Conservation (phyloP, 2,113 vertebrate genomes). For the Tragulus kanchil region DNA sequence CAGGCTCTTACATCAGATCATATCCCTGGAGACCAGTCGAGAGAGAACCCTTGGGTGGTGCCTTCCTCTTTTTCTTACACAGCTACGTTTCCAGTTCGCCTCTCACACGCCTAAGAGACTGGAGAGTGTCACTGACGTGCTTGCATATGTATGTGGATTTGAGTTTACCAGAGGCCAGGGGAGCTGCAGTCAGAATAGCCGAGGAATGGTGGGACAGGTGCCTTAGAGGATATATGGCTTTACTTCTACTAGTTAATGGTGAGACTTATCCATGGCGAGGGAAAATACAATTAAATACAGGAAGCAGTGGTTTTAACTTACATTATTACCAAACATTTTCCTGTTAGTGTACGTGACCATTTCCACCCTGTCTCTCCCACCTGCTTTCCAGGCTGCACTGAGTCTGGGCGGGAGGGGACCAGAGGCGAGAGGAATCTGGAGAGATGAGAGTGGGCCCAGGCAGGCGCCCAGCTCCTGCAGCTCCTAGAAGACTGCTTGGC, state of each 20-base stretch:
- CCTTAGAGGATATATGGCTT: not conserved
- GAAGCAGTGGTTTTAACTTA: not conserved
- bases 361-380: not conserved
- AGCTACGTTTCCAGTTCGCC: not conserved
- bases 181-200: not conserved
- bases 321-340: not conserved
- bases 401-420: not conserved
- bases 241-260: not conserved
- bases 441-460: no score
- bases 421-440: no score
- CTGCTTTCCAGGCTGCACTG: not conserved
- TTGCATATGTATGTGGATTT: no score
- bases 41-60: not conserved
- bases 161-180: no score
- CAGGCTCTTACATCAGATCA: not conserved
- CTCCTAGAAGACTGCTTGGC: not conserved
- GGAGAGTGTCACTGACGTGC: not conserved
- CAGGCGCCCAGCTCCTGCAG: no score
- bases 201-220: accelerated
- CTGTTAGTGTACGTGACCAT: not conserved
- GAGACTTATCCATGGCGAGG: not conserved
- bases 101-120: no score
- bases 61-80: not conserved
- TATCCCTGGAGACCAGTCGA: not conserved
- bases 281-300: not conserved